Evolutionary conservation across 2,888 invertebrate species (phyloP).

Genomic region (Zhuqinia jingwanae): DNA sequence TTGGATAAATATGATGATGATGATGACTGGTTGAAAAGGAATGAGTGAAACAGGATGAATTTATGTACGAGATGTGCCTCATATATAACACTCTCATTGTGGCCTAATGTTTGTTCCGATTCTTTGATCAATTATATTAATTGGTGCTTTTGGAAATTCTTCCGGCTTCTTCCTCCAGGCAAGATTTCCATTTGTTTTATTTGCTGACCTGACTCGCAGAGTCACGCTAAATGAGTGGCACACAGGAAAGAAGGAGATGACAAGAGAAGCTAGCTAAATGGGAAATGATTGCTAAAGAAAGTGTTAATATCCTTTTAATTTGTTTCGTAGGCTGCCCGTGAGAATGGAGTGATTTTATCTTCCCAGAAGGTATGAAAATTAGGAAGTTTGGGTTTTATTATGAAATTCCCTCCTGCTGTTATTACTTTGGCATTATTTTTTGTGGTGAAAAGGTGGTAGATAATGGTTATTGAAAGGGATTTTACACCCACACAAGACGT

Average conservation of each 20-base stretch:
- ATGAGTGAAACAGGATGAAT: too few species aligned
- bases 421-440: not conserved
- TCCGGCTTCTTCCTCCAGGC: not conserved
- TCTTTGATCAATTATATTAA: not conserved
- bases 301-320: not conserved
- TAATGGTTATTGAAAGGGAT: not conserved
- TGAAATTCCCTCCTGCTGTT: not conserved
- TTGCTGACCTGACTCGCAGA: slow-evolving; percentile 5
- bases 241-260: not conserved
- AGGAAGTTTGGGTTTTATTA: not conserved
- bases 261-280: not conserved
- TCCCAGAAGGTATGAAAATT: slow-evolving; percentile 10
- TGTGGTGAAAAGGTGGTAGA: not conserved
- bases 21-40: too few species aligned
- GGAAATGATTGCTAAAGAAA: not conserved
- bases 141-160: not conserved
- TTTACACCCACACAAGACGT: not conserved
- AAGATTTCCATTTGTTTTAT: not conserved
- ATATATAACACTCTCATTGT: not conserved
- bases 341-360: not conserved
- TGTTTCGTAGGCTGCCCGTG: not conserved
- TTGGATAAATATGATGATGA: too few species aligned
- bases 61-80: too few species aligned
- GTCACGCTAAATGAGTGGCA: not conserved
- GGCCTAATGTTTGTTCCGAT: not conserved